Evolutionary conservation across 2,113 vertebrate species (phyloP).

Genomic region (Aythya baeri): DNA sequence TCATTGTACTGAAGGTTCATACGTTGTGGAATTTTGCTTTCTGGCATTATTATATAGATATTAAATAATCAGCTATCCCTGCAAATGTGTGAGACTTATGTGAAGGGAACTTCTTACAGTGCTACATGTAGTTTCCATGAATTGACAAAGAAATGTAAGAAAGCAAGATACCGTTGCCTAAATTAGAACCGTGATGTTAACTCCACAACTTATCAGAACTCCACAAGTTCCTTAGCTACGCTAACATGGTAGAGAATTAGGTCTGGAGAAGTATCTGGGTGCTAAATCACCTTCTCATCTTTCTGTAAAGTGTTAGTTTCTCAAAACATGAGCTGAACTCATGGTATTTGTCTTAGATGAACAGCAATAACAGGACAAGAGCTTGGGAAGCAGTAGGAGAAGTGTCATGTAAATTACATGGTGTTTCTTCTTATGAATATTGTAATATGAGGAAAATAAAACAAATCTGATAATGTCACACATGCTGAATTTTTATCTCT

Average conservation of each 20-base stretch:
- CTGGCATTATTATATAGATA: neutral
- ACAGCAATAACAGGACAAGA: neutral
- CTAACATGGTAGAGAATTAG: neutral
- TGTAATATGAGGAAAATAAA: neutral
- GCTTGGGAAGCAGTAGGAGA: neutral
- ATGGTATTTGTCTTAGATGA: neutral
- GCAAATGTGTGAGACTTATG: neutral
- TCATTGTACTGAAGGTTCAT: neutral
- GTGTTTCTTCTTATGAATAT: neutral
- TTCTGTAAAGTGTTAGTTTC: neutral
- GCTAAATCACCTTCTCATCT: neutral
- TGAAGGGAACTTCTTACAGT: neutral
- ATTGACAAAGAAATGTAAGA: neutral
- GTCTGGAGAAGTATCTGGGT: neutral
- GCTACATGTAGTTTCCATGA: neutral
- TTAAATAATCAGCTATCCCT: neutral
- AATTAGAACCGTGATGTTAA: neutral
- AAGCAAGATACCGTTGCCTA: neutral
- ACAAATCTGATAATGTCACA: neutral
- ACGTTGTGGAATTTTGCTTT: neutral
- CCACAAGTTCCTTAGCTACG: neutral
- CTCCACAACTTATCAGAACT: neutral
- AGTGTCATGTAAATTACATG: neutral
- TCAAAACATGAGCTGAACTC: neutral
- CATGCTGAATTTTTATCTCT: neutral